Base-by-base conservation (phyloP, 2,888 invertebrate species). In the Thyatira batis region DNA sequence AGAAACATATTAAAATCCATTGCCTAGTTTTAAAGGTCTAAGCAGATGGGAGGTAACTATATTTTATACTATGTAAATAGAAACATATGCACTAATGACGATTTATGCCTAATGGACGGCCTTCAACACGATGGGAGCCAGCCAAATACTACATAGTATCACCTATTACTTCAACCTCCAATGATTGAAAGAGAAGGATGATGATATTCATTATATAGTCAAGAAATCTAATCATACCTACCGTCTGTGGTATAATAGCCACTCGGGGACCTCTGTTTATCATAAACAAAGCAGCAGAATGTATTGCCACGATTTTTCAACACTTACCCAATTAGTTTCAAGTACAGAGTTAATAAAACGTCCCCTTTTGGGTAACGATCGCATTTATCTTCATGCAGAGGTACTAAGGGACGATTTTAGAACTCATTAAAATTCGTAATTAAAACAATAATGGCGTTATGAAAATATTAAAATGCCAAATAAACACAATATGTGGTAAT, bases 291-390 rank as follows among this genome's bases (percentile, higher is more conserved):
- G 8, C 46, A 46, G 28, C 28, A 33, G 30, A 43, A 56, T 48
- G 30, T 43, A 56, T 52, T 23, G 52, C 43, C 20, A 17, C 23
- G 23, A 52, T 52, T 56, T 53, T 53, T 56, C 52, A 56, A 27
- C 52, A 50, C 46, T 55, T 52, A 52, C 55, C 50, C 55, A 52
- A 55, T 55, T 56, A 52, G 52, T 56, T 50, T 43, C 50, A 50
- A 56, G 52, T 50, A 21, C 52, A 46, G 55, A 56, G 52, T 56
- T 56, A 52, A 56, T 56, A 53, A 56, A 52, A 56, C 50, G 52
- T 49, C 46, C 28, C 50, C 50, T 50, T 56, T 56, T 50, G 52
- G 50, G 44, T 52, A 55, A 55, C 45, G 55, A 50, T 50, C 43
- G 48, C 55, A 56, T 52, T 50, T 20, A 23, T 56, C 52, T 55